Evolutionary conservation across 2,888 invertebrate species (phyloP).

Genomic region (Brenthis daphne): DNA sequence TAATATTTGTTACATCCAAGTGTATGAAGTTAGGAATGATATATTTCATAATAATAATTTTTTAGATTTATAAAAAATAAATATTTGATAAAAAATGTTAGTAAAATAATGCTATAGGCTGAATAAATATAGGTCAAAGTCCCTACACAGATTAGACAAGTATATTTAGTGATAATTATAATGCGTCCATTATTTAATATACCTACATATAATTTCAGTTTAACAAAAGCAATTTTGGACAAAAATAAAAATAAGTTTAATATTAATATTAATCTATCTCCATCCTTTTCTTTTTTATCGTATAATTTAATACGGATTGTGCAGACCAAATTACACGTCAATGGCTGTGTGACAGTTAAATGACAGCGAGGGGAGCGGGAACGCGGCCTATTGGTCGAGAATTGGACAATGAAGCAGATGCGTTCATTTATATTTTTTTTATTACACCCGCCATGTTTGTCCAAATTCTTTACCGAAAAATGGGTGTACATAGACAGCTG

Average conservation of each 20-base stretch:
- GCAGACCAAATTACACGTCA: conserved; percentile 23
- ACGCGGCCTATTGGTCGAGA: conserved; percentile 68
- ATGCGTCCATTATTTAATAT: neutral
- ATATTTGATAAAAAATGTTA: too few species aligned
- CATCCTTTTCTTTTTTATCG: conserved; percentile 10
- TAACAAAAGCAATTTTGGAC: neutral
- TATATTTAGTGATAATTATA: too few species aligned
- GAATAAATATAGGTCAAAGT: too few species aligned
- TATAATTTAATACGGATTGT: conserved; percentile 18
- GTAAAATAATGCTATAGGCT: too few species aligned
- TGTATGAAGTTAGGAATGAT: too few species aligned
- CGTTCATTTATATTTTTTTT: conserved; percentile 59
- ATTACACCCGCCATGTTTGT: conserved; percentile 75
- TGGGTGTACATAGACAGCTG: conserved; percentile 61
- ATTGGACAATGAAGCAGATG: conserved; percentile 80
- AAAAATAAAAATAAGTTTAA: neutral
- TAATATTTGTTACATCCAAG: too few species aligned
- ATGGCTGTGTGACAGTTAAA: conserved; percentile 56
- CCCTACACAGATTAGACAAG: too few species aligned
- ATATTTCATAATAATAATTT: too few species aligned
- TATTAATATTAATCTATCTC: conserved; percentile 8
- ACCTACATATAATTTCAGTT: neutral
- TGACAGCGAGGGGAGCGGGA: conserved; percentile 80
- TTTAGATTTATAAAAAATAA: too few species aligned
- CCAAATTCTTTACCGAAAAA: conserved; percentile 56